These are phyloP conservation scores for Ips nitidus DNA, from an alignment of 1,140 invertebrate genomes.

Conservation along the genomic window DNA sequence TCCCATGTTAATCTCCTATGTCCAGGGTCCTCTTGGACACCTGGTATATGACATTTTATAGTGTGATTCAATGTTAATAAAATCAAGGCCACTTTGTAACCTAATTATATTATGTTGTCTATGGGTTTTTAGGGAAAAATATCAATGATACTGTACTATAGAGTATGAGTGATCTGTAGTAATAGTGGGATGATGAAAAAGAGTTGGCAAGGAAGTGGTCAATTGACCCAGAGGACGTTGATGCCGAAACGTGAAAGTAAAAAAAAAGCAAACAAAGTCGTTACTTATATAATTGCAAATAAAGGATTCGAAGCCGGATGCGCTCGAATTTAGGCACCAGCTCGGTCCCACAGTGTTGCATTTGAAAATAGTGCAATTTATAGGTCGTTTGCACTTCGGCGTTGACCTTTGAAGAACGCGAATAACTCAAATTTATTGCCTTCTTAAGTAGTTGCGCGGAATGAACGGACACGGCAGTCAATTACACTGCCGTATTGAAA, in stretches of 20 bases:
- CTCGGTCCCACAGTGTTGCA: conserved; percentile 34
- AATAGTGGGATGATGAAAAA: too few species aligned
- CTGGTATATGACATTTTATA: too few species aligned
- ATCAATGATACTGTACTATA: too few species aligned
- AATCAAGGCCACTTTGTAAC: too few species aligned
- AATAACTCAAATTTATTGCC: conserved; percentile 38
- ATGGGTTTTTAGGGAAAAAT: too few species aligned
- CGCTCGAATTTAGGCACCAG: conserved; percentile 34
- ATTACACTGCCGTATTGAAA: conserved; percentile 20
- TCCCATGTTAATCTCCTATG: too few species aligned
- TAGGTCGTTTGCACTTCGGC: conserved; percentile 35
- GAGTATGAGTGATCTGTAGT: too few species aligned
- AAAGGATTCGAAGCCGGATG: conserved; percentile 37
- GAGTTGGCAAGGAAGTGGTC: conserved; percentile 28
- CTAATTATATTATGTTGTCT: too few species aligned
- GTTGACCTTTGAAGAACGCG: conserved; percentile 35
- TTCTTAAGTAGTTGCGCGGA: conserved; percentile 23
- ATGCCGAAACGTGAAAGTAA: conserved; percentile 13
- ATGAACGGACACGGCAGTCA: conserved; percentile 17
- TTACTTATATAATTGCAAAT: conserved; percentile 40
- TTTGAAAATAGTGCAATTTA: conserved; percentile 37
- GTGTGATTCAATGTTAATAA: too few species aligned
- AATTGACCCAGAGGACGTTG: conserved; percentile 35
- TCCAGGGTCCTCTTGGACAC: too few species aligned
- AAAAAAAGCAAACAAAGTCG: conserved; percentile 31